These are phyloP conservation scores for Pluvianellus socialis DNA, from an alignment of 2,113 vertebrate genomes.

Conservation along the genomic window DNA sequence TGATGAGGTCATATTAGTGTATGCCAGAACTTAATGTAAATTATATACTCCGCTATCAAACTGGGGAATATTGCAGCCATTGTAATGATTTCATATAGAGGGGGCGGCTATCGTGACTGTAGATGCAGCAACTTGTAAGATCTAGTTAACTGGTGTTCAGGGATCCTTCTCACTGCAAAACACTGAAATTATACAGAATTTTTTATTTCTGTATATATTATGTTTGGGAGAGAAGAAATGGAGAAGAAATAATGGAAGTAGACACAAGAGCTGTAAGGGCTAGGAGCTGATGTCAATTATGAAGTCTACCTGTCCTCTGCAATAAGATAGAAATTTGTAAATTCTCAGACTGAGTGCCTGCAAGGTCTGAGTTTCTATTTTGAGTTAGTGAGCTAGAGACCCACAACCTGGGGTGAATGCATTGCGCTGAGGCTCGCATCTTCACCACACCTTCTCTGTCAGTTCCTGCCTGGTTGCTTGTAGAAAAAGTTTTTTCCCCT, in stretches of 20 bases:
- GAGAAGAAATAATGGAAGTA: conserved; percentile 16
- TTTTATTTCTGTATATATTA: background rate
- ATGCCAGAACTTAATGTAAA: background rate
- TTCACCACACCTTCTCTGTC: background rate
- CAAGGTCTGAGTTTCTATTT: conserved; percentile 2
- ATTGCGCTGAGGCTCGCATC: background rate
- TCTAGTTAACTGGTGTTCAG: background rate
- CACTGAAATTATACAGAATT: background rate
- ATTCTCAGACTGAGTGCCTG: background rate
- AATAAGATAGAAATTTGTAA: background rate
- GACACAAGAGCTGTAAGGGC: background rate
- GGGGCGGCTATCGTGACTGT: background rate
- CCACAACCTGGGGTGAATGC: background rate
- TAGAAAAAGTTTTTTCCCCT: background rate
- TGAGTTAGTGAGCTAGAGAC: background rate
- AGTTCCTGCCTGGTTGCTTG: background rate
- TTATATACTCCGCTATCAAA: background rate
- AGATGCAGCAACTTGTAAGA: background rate
- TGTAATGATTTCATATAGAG: background rate
- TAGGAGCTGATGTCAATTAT: conserved; percentile 10
- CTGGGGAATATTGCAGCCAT: background rate
- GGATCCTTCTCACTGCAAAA: background rate
- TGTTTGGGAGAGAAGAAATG: background rate
- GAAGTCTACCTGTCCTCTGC: conserved; percentile 4
- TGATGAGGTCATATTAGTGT: background rate